Percentiles rank a stretch among this genome's conserved stretches.
Conservation (phyloP, 64 coral and sea anemone genomes). For the Hydrozoanthus tunicans region DNA sequence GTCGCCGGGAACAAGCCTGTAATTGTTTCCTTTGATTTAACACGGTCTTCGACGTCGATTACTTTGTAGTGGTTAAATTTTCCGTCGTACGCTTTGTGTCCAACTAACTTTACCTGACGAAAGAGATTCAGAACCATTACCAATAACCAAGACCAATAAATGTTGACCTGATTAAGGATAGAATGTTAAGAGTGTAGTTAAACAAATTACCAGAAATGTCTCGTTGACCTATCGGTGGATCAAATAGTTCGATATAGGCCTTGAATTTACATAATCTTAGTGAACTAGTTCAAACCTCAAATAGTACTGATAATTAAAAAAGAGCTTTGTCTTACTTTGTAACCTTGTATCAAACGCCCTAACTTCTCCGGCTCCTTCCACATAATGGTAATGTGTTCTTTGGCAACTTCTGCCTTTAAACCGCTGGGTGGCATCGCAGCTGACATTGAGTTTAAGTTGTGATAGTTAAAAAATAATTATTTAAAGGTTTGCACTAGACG, state of each 20-base stretch:
- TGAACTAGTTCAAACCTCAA: too few species aligned
- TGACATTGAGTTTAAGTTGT: neutral
- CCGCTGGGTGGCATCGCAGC: neutral
- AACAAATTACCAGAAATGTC: neutral
- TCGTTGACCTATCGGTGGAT: too few species aligned
- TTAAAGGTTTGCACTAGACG: neutral
- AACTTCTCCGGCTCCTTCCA: neutral
- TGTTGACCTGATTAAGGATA: neutral
- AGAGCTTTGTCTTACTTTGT: conserved; percentile 6
- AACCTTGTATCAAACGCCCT: neutral
- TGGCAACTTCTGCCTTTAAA: neutral
- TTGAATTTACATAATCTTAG: too few species aligned
- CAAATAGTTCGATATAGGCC: too few species aligned
- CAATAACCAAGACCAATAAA: neutral
- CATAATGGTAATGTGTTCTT: neutral
- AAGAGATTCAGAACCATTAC: neutral
- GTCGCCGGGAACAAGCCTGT: neutral
- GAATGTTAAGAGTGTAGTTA: neutral
- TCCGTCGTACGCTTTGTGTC: neutral
- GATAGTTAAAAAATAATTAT: neutral
- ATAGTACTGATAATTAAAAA: too few species aligned
- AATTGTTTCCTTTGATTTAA: neutral
- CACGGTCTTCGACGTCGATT: neutral
- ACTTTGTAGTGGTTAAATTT: neutral
- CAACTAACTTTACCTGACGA: neutral